Percentiles rank a stretch among this genome's conserved stretches.
Conservation (phyloP, 92 coral and sea anemone genomes). For the Epizoanthus stellaris region DNA sequence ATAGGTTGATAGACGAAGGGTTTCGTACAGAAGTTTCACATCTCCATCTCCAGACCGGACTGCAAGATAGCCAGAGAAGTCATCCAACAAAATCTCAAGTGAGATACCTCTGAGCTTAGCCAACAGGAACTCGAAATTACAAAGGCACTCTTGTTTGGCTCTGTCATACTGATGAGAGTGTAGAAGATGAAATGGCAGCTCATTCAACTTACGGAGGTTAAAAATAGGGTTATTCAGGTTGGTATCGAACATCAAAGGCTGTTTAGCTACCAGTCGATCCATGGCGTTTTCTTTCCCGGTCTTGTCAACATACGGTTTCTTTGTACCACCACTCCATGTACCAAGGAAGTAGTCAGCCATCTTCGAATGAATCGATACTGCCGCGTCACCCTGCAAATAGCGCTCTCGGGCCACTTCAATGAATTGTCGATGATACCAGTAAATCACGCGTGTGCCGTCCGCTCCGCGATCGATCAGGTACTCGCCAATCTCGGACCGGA, state of each 20-base stretch:
- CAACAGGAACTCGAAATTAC: constrained; percentile 88
- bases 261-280: constrained; percentile 89
- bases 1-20: constrained; percentile 79
- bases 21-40: constrained; percentile 83
- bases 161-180: constrained; percentile 69
- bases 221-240: constrained; percentile 76
- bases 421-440: constrained; percentile 99
- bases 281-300: constrained; percentile 76
- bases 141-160: constrained; percentile 80
- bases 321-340: constrained; percentile 85
- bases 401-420: constrained; percentile 92
- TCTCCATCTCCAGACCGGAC: constrained; percentile 81
- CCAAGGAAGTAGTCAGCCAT: constrained; percentile 95
- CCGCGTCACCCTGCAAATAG: constrained; percentile 70
- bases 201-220: constrained; percentile 90
- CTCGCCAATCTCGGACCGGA: constrained; percentile 91
- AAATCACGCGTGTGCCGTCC: constrained; percentile 92
- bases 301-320: constrained; percentile 88
- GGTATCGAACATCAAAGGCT: constrained; percentile 86
- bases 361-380: constrained; percentile 75
- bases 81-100: constrained; percentile 70
- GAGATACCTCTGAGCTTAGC: constrained; percentile 91
- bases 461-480: constrained; percentile 96
- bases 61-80: constrained; percentile 74
- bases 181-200: constrained; percentile 88